A percentile compares a stretch with the other conserved stretches of the same genome.
phyloP scores from a whole-genome alignment of 1,140 invertebrate species.

The Cydia amplana region DNA sequence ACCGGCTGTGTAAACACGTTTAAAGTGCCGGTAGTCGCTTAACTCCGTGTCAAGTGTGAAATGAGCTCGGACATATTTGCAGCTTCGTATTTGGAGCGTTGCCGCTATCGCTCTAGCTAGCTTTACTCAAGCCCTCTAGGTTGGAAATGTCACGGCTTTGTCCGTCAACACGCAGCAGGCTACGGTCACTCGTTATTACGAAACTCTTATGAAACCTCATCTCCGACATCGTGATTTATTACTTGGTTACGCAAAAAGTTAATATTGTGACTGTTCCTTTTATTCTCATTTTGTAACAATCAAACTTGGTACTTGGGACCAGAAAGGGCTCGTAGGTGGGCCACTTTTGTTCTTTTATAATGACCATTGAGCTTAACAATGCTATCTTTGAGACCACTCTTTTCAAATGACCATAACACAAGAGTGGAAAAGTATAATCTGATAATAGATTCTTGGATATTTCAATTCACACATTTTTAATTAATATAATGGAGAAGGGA shows the following conservation, averaged over 20 bases:
- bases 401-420: background rate
- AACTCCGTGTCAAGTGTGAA: background rate
- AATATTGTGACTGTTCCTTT: conserved; percentile 18
- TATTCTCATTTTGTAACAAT: conserved; percentile 26
- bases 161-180: background rate
- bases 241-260: conserved; percentile 28
- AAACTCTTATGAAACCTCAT: background rate
- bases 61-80: background rate
- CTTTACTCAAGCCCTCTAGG: background rate
- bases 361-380: conserved; percentile 3
- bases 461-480: background rate
- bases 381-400: background rate
- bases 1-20: background rate
- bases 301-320: conserved; percentile 8
- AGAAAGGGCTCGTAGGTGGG: conserved; percentile 24
- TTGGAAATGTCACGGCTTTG: conserved; percentile 1
- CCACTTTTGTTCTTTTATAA: conserved; percentile 22
- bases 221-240: conserved; percentile 10
- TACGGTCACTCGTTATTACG: conserved; percentile 22
- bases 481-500: background rate
- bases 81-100: conserved; percentile 11
- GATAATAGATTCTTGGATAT: background rate
- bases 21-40: background rate
- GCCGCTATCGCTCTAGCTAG: background rate
- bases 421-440: background rate